A percentile compares a stretch with the other conserved stretches of the same genome.
phyloP scores from a whole-genome alignment of 2,888 invertebrate genomes.

The Itoplectis maculator region DNA sequence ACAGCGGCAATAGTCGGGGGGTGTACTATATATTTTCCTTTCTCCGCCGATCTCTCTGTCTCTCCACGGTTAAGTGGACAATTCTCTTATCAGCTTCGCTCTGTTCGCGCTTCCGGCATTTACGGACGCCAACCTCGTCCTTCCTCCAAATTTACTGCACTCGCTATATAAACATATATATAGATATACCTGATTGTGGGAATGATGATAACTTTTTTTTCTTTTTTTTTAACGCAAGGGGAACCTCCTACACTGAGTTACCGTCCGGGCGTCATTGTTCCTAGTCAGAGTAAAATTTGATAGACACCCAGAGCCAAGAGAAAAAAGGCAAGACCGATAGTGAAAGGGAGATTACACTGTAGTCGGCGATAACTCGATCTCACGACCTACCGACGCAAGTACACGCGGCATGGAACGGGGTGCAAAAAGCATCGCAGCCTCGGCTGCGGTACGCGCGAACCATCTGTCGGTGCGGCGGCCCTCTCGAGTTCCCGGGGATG shows the following conservation, averaged over 20 bases:
- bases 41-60: not conserved
- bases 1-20: not conserved
- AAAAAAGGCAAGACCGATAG: no score
- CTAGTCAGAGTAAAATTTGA: no score
- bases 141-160: not conserved
- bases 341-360: not conserved
- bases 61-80: not conserved
- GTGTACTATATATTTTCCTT: not conserved
- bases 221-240: no score
- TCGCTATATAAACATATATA: no score
- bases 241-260: no score
- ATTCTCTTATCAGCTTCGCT: conserved; percentile 14
- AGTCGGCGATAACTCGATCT: conserved; percentile 1
- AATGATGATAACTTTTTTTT: no score
- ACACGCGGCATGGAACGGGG: not conserved
- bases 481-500: conserved; percentile 38
- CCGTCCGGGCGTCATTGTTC: no score
- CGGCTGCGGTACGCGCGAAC: conserved; percentile 13
- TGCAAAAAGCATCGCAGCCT: conserved; percentile 9
- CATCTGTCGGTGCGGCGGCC: conserved; percentile 21
- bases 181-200: no score
- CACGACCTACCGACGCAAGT: not conserved
- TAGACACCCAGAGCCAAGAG: no score
- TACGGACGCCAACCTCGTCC: not conserved
- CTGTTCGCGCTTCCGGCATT: not conserved